These are phyloP conservation scores for Cydia splendana DNA, from an alignment of 1,140 invertebrate genomes.

Conservation along the genomic window DNA sequence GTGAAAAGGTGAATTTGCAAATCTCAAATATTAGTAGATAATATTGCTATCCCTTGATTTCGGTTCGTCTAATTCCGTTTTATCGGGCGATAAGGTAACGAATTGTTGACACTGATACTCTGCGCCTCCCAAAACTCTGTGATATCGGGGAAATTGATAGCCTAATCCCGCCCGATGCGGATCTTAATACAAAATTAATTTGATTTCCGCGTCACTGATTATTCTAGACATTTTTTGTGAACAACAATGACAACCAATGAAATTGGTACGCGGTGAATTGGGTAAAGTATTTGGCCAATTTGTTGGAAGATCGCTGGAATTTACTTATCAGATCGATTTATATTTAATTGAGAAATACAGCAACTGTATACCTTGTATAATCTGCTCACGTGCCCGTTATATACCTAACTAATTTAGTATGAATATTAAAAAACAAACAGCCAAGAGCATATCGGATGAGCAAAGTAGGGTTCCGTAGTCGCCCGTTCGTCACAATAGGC, in stretches of 20 bases:
- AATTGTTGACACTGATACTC: slow-evolving; percentile 27
- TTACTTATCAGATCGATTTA: too few species aligned
- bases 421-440: too few species aligned
- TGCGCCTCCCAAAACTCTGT: neutral
- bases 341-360: too few species aligned
- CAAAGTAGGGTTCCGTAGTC: too few species aligned
- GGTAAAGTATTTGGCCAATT: too few species aligned
- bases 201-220: slow-evolving; percentile 23
- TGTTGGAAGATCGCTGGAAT: too few species aligned
- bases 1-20: neutral
- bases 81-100: slow-evolving; percentile 28
- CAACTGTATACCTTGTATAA: too few species aligned
- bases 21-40: neutral
- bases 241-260: neutral
- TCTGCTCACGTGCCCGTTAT: too few species aligned
- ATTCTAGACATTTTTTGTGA: slow-evolving; percentile 11
- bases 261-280: neutral
- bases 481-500: too few species aligned
- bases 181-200: slow-evolving; percentile 21
- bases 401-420: too few species aligned
- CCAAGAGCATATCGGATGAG: too few species aligned
- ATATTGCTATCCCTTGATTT: neutral
- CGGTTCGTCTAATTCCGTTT: slow-evolving; percentile 17
- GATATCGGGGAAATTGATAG: slow-evolving; percentile 31
- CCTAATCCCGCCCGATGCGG: slow-evolving; percentile 11